Percentiles rank a stretch among this genome's conserved stretches.
Conservation (phyloP, 2,888 invertebrate genomes). For the Pachymerium ferrugineum region DNA sequence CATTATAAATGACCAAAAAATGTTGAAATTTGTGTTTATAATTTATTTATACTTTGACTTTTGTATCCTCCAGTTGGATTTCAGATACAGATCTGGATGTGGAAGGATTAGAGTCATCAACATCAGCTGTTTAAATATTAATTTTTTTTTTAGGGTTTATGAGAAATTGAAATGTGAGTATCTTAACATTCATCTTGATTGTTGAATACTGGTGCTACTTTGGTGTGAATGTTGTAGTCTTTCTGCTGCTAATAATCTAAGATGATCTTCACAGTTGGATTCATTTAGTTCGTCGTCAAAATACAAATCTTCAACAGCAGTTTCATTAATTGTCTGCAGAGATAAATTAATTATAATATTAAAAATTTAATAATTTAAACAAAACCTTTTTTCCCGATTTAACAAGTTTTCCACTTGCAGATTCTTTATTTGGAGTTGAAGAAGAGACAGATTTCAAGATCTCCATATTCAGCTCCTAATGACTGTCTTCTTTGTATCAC, state of each 20-base stretch:
- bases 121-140: not conserved
- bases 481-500: not conserved
- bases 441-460: not conserved
- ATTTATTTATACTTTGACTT: not conserved
- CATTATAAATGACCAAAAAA: too few relatives aligned
- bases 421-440: not conserved
- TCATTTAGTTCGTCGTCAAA: not conserved
- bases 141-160: too few relatives aligned
- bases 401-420: not conserved
- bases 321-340: not conserved
- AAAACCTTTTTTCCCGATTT: not conserved
- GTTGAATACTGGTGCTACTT: not conserved
- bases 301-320: not conserved
- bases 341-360: not conserved
- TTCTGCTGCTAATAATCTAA: not conserved
- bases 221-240: not conserved
- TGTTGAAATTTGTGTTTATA: too few relatives aligned
- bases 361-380: not conserved
- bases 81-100: not conserved
- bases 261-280: not conserved
- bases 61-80: not conserved
- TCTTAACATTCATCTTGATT: too few relatives aligned
- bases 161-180: too few relatives aligned
- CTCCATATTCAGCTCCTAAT: not conserved
- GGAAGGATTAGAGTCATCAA: not conserved